Evolutionary conservation across 2,113 vertebrate species (phyloP).

Genomic region (Neomonachus schauinslandi): DNA sequence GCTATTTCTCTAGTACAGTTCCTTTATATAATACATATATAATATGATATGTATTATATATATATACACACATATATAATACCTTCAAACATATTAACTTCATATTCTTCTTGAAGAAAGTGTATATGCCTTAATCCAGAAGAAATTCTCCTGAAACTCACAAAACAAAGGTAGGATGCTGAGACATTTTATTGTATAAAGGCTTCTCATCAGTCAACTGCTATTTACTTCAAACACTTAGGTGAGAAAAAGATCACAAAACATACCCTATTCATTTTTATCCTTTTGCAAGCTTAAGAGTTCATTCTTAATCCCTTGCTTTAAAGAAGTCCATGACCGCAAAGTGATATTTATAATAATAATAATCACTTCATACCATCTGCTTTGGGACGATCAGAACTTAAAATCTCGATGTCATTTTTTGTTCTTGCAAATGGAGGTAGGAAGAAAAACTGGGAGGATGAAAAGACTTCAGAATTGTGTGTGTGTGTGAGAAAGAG

Average conservation of each 20-base stretch:
- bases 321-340: not conserved
- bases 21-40: not conserved
- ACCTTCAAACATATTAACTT: not conserved
- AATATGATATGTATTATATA: not conserved
- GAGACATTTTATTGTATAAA: not conserved
- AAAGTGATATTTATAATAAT: not conserved
- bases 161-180: not conserved
- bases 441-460: not conserved
- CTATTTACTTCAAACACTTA: not conserved
- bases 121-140: not conserved
- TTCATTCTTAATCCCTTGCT: not conserved
- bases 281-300: not conserved
- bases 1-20: not conserved
- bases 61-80: no score
- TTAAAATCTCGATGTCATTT: slow-evolving; percentile 50
- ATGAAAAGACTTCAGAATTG: not conserved
- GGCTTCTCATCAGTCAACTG: not conserved
- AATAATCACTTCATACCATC: not conserved
- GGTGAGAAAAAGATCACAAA: not conserved
- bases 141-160: not conserved
- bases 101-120: not conserved
- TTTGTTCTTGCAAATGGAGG: not conserved
- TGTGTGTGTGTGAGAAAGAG: not conserved
- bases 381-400: slow-evolving; percentile 18
- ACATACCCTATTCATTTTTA: not conserved